These are phyloP conservation scores for Tipula unca DNA, from an alignment of 2,888 invertebrate genomes.

Conservation along the genomic window DNA sequence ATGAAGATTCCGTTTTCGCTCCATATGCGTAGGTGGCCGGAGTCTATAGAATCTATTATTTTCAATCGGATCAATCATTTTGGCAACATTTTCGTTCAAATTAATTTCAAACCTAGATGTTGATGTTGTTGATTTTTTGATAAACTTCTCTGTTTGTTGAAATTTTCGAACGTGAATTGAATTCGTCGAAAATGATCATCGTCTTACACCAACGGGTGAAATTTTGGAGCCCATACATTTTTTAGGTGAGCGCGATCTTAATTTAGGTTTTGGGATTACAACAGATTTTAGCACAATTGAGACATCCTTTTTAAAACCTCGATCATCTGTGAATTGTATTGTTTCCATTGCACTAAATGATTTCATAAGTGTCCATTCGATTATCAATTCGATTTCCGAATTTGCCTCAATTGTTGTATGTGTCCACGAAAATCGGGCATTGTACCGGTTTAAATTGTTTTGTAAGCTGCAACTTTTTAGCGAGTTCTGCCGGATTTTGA, in stretches of 20 bases:
- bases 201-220: neutral
- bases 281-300: slow-evolving; percentile 52
- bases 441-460: slow-evolving; percentile 46
- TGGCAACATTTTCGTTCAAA: slow-evolving; percentile 39
- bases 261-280: slow-evolving; percentile 21
- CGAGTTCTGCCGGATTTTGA: slow-evolving; percentile 47
- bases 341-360: slow-evolving; percentile 53
- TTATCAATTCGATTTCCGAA: slow-evolving; percentile 46
- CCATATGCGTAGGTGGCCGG: neutral
- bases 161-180: neutral
- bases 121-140: neutral
- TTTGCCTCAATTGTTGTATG: slow-evolving; percentile 48
- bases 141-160: neutral
- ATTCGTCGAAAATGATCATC: neutral
- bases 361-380: slow-evolving; percentile 56
- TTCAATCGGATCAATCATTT: slow-evolving; percentile 37
- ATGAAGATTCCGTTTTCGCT: neutral
- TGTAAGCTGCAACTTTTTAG: slow-evolving; percentile 44
- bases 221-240: neutral
- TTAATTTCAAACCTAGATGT: slow-evolving; percentile 30
- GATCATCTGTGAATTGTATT: slow-evolving; percentile 53
- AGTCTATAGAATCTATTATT: slow-evolving; percentile 40
- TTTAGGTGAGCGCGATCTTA: slow-evolving; percentile 33
- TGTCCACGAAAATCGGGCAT: slow-evolving; percentile 49
- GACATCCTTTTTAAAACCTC: slow-evolving; percentile 57